Base-by-base conservation (phyloP, 1,140 invertebrate species). In the Eubasilissa regina region DNA sequence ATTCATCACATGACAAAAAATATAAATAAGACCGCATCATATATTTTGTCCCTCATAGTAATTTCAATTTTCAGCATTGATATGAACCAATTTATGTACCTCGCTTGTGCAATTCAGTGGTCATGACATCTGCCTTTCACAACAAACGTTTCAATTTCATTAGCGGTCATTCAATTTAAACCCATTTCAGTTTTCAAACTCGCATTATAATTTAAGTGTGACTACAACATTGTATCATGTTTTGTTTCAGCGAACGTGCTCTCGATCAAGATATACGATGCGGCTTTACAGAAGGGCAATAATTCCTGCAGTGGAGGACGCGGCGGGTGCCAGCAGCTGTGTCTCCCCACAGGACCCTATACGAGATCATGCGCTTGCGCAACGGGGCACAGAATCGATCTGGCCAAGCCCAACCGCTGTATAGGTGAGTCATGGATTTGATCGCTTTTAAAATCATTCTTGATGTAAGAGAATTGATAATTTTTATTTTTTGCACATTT, bases 281-380 rank as follows among this genome's bases (percentile, higher is more conserved):
- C 91, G 25, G 85, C 87, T 6, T 85, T 91, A 58, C 92, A 94
- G 87, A 87, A 84, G 3, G 89, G 89, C 10, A 85, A 82, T 85
- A 94, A 91, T 84, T 86, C 82, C 0, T 92, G 91, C 81, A 84
- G 85, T 84, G 90, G 85, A 7, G 89, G 92, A 72, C 92, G 91
- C 83, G 91, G 91, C 48, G 90, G 89, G 44, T 97, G 95, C 86
- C 89, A 93, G 77, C 95, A 97, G 86, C 86, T 97, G 3, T 97
- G 96, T 86, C 86, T 97, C 70, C 93, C 95, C 11, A 88, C 90
- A 17, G 91, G 91, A 0, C 75, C 83, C 10, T 87, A 84, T 0
- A 86, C 87, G 11, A 89, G 90, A 81, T 89, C 90, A 0, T 97
- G 96, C 85, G 90, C 89, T 72, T 97, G 96, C 87, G 94, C 95